Conservation (phyloP, 2,888 invertebrate genomes). For the Athalia cordata region DNA sequence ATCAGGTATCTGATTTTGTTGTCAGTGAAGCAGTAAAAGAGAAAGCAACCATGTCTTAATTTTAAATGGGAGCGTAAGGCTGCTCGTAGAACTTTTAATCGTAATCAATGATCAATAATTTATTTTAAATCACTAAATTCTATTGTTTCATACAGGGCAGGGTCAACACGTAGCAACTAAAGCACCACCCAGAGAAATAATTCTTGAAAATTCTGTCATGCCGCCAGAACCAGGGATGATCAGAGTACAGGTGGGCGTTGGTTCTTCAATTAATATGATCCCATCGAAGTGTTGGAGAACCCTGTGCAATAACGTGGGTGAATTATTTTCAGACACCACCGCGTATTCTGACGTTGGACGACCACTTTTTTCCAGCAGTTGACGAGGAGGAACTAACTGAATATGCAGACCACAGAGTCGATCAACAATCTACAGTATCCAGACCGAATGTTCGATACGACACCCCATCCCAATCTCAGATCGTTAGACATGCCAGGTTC, state of each 20-base stretch:
- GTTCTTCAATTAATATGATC: constrained; percentile 5
- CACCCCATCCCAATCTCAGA: constrained; percentile 64
- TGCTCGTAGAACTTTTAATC: neutral
- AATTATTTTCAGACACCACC: constrained; percentile 85
- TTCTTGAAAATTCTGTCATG: constrained; percentile 87
- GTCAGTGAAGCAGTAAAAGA: no score
- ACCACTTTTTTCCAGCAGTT: constrained; percentile 86
- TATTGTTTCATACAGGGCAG: constrained; percentile 74
- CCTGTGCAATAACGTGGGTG: constrained; percentile 1
- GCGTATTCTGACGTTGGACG: constrained; percentile 88
- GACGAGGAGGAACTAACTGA: constrained; percentile 75
- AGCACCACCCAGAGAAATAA: constrained; percentile 91
- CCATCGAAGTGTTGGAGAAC: neutral
- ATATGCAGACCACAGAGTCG: constrained; percentile 56
- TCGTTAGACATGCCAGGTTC: constrained; percentile 66
- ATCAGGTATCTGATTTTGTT: no score
- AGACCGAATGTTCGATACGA: constrained; percentile 56
- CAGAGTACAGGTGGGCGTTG: constrained; percentile 77
- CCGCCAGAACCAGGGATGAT: constrained; percentile 83
- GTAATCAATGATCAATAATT: neutral
- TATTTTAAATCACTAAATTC: no score
- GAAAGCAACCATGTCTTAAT: no score
- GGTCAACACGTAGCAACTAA: constrained; percentile 80
- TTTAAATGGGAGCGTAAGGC: neutral
- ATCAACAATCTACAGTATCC: constrained; percentile 54